Conservation (phyloP, 1,140 invertebrate genomes). For the Elysia chlorotica region DNA sequence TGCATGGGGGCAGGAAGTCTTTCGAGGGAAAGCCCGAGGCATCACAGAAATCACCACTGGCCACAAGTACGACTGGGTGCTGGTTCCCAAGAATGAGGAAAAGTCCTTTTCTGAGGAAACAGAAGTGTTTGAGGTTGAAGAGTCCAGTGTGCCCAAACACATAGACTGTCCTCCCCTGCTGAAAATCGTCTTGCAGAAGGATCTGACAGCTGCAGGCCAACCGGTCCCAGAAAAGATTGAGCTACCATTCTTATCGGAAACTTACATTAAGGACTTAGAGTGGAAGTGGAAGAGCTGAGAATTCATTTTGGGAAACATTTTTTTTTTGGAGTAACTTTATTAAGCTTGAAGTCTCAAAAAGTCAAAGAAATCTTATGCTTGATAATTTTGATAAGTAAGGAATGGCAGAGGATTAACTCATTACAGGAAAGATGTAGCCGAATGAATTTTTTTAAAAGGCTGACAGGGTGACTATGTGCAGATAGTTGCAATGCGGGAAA, state of each 20-base stretch:
- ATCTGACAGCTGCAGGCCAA: not conserved
- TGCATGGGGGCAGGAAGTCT: not conserved
- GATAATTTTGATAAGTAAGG: no score
- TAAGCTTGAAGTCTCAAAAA: no score
- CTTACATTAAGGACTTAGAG: not conserved
- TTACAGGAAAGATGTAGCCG: no score
- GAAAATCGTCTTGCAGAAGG: not conserved
- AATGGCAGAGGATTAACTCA: no score
- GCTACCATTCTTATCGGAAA: not conserved
- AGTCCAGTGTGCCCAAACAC: not conserved
- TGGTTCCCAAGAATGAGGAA: slow-evolving; percentile 10
- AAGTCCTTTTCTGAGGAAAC: not conserved
- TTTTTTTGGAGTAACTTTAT: no score
- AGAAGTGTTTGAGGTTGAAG: not conserved
- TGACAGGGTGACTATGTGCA: no score
- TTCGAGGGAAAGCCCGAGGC: not conserved
- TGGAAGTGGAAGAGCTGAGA: no score
- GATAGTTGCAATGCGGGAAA: no score
- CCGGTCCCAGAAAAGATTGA: not conserved
- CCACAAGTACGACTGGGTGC: slow-evolving; percentile 6
- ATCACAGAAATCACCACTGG: not conserved
- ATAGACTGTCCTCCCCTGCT: slow-evolving; percentile 6
- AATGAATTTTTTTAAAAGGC: no score
- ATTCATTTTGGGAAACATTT: no score
- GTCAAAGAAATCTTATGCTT: no score